phyloP scores from a whole-genome alignment of 2,797 vertebrate species.

The Paramormyrops hopkinsi region DNA sequence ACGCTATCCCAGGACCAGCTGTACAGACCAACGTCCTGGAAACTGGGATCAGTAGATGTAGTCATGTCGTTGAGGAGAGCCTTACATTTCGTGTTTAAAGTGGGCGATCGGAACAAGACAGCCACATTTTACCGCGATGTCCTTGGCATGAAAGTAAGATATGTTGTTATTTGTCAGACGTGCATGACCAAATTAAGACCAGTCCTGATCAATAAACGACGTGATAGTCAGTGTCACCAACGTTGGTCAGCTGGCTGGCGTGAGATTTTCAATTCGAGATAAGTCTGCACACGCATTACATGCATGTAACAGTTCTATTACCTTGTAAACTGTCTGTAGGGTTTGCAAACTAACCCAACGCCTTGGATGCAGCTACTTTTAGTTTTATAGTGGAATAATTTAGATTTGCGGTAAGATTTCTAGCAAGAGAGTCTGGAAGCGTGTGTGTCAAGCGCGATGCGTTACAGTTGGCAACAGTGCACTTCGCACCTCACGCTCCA shows the following conservation, averaged over 20 bases:
- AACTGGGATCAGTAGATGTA: background rate
- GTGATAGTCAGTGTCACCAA: background rate
- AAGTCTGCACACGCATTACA: background rate
- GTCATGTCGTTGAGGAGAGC: slow-evolving; percentile 63
- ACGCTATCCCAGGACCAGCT: background rate
- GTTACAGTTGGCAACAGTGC: background rate
- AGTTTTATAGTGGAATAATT: background rate
- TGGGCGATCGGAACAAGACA: slow-evolving; percentile 72
- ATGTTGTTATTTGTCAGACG: background rate
- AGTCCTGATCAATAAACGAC: background rate
- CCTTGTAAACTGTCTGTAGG: background rate
- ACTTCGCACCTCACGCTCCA: background rate
- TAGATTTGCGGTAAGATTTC: background rate
- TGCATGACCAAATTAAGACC: background rate
- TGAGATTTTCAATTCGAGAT: background rate
- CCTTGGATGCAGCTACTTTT: background rate
- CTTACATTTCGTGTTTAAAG: slow-evolving; percentile 92
- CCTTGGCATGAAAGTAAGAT: slow-evolving; percentile 80
- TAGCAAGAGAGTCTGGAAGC: background rate
- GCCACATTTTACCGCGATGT: slow-evolving; percentile 81
- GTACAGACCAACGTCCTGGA: no score
- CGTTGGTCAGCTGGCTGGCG: background rate
- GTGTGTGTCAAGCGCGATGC: background rate
- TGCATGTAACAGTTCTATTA: background rate
- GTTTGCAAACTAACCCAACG: background rate